These are phyloP conservation scores for Apamea anceps DNA, from an alignment of 2,888 invertebrate species.

Conservation along the genomic window DNA sequence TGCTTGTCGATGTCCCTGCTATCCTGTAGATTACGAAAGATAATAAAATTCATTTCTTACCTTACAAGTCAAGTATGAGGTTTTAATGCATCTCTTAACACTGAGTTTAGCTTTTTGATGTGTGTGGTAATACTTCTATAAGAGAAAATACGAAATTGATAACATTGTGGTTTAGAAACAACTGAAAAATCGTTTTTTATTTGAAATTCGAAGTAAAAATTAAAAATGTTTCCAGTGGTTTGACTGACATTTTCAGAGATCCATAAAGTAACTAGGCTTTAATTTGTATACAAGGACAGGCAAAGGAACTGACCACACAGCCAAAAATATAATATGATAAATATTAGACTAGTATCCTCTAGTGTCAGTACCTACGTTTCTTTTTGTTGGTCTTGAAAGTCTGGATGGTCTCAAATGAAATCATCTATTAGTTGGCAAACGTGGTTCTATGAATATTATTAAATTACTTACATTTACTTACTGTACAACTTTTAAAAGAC, in stretches of 20 bases:
- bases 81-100: not conserved
- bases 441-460: not conserved
- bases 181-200: not conserved
- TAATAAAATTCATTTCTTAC: slow-evolving; percentile 33
- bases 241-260: slow-evolving; percentile 28
- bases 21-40: not conserved
- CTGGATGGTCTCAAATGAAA: not conserved
- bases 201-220: slow-evolving; percentile 29
- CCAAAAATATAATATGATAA: slow-evolving; percentile 5
- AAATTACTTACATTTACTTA: not conserved
- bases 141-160: not conserved
- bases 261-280: slow-evolving; percentile 4
- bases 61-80: not conserved
- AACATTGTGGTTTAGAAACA: not conserved
- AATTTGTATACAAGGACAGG: not conserved
- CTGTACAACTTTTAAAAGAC: slow-evolving; percentile 7
- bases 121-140: too few relatives aligned
- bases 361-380: not conserved
- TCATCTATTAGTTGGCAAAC: too few relatives aligned
- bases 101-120: not conserved
- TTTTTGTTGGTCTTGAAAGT: not conserved
- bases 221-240: not conserved
- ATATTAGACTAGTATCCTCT: not conserved
- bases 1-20: not conserved
- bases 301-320: slow-evolving; percentile 21